Base-by-base conservation (phyloP, 2,797 vertebrate genomes). In the Xiphorhynchus erythropygius region DNA sequence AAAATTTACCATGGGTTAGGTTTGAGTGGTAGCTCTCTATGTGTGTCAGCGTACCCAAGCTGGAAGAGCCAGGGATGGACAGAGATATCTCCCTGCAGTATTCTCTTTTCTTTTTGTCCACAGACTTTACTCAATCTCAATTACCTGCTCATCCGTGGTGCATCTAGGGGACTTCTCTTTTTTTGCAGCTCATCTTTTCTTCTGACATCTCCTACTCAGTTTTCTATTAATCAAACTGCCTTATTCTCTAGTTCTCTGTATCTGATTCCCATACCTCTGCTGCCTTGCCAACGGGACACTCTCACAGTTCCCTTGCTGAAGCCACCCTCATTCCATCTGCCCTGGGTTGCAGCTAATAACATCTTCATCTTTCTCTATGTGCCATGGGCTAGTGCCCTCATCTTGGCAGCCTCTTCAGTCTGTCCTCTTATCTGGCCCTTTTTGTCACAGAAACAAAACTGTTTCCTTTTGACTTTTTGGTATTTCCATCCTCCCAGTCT, bases 1-100 rank as follows among this genome's bases (percentile, higher is more conserved):
- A 76, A 39, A 15, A 35, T 5, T 19, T 46, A 9, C 27, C 3
- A 1, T 12, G 7, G 11, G 18, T 53, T 69, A 62, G 42, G 5
- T 5, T 41, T 84, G 47, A 7, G 22, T 73, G 24, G 35, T 22
- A 62, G 13, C 33, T 9, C 25, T 67, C 1, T 0, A 0, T 59
- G 5, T 67, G 37, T 71, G n/a, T 76, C 32, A 28, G 11, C 8
- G 28, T 4, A 7, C 18, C 8, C 41, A n/a, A 56, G 59, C 27
- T 71, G 49, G 65, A 68, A 75, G 56, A 46, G 28, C 3, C 35
- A 74, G 33, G 18, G 18, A 41, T 32, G 50, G 56, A 18, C 18
- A 65, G 18, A 35, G n/a, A 79, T 5, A 49, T 7, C 10, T 80
- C 44, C 23, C 8, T 63, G 0, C 59, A 16, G 12, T 76, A 22